Percentiles rank a stretch among this genome's conserved stretches.
Evolutionary conservation across 2,888 invertebrate genomes (phyloP).

Genomic region (Acanthosepion esculentum): DNA sequence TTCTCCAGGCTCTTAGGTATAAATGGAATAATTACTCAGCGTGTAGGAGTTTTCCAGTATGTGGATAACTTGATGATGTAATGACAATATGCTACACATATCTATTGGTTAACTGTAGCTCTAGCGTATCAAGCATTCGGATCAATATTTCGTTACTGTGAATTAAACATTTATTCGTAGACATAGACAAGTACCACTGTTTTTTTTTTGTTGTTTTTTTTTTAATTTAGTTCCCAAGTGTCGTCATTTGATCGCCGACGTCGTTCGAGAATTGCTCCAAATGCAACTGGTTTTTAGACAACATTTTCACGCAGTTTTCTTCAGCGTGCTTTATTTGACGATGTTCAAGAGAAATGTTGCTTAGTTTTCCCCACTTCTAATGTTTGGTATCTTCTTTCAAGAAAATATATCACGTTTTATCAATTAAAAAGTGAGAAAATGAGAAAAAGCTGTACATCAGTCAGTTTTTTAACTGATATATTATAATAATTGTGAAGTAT

Average conservation of each 20-base stretch:
- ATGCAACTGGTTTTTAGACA: no score
- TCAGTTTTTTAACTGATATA: no score
- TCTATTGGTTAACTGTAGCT: neutral
- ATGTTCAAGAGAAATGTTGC: no score
- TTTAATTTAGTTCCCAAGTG: neutral
- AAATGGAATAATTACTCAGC: neutral
- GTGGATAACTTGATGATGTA: neutral
- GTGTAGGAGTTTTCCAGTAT: neutral
- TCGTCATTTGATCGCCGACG: neutral
- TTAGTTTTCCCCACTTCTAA: no score
- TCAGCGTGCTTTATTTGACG: no score
- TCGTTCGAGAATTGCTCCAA: no score
- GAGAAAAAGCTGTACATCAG: no score
- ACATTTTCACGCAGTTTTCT: no score
- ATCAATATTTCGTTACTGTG: neutral
- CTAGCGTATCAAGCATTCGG: neutral
- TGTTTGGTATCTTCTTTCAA: no score
- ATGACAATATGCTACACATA: neutral
- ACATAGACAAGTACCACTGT: neutral
- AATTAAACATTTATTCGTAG: neutral
- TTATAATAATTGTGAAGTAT: no score
- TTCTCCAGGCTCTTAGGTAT: neutral
- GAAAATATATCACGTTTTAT: no score
- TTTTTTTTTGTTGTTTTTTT: neutral
- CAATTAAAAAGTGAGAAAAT: no score